Evolutionary conservation across 1,140 invertebrate genomes (phyloP).

Genomic region (Antheraea pernyi): DNA sequence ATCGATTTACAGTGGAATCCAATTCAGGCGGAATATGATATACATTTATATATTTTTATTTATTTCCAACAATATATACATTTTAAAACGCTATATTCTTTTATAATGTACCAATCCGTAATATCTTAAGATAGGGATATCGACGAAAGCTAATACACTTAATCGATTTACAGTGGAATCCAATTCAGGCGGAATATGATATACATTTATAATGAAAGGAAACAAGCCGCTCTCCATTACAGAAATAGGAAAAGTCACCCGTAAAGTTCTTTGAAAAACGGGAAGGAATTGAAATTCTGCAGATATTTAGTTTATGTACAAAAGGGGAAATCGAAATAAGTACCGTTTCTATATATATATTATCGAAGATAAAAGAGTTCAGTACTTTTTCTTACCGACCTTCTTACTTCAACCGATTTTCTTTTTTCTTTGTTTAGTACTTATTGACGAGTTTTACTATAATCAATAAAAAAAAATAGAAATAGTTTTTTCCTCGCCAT

Average conservation of each 20-base stretch:
- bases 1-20: constrained; percentile 56
- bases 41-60: no score
- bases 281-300: background rate
- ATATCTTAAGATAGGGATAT: constrained; percentile 47
- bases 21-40: background rate
- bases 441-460: no score
- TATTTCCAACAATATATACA: no score
- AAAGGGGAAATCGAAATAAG: background rate
- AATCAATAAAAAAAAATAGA: no score
- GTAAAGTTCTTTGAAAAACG: background rate
- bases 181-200: background rate
- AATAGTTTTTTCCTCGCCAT: no score
- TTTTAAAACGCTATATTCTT: constrained; percentile 8
- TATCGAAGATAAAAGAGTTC: no score
- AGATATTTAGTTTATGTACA: background rate
- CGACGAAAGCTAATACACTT: constrained; percentile 56
- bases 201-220: background rate
- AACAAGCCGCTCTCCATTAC: background rate
- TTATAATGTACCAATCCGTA: constrained; percentile 21
- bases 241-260: background rate
- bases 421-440: no score
- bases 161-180: constrained; percentile 58
- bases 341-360: no score
- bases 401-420: no score
- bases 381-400: no score